Evolutionary conservation across 2,797 vertebrate species (phyloP), one percentile per base, ranked within the genome.

Genomic region (Poecilia wingei): DNA sequence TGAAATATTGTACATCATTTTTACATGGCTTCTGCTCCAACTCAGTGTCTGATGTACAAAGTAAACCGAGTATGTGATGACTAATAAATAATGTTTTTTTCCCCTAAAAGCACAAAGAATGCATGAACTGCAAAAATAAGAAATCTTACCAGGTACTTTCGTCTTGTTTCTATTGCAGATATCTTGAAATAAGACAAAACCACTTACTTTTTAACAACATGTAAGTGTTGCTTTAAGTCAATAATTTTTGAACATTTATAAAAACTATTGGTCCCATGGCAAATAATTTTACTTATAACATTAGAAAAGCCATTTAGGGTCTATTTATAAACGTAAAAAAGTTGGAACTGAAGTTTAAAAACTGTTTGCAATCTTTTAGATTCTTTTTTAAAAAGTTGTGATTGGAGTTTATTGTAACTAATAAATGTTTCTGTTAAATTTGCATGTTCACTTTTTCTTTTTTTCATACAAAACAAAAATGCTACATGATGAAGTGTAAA

Each of bases 351-450:
- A 39, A 9, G 20, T 68, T 41, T 41, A 68, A 68, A 68, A 41
- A 25, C 36, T 41, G 36, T 41, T 68, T 41, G 64, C 18, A 22
- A 39, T 22, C 4, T 43, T 43, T 69, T 25, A 2, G 10, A 25
- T 43, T 69, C 36, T 10, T 39, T 66, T 66, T 12, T 0, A 0
- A 10, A 22, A 68, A 41, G 20, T 41, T 68, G 10, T 68, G 36
- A 41, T 25, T 22, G 18, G 22, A 25, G 39, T 25, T 68, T 2
- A 68, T 41, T 45, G 22, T 45, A 45, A n/a, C 8, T 45, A 45
- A 70, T 70, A 70, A 70, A 70, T 14, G 5, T 66, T 28, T 66
- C 20, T 69, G 39, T 45, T 69, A 45, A 70, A 45, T 45, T 45
- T 43, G 10, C 68, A 6, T 45, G 12, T 70, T 28, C 12, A n/a